Base-by-base conservation (phyloP, 2,113 vertebrate genomes). In the Callaeas wilsoni region DNA sequence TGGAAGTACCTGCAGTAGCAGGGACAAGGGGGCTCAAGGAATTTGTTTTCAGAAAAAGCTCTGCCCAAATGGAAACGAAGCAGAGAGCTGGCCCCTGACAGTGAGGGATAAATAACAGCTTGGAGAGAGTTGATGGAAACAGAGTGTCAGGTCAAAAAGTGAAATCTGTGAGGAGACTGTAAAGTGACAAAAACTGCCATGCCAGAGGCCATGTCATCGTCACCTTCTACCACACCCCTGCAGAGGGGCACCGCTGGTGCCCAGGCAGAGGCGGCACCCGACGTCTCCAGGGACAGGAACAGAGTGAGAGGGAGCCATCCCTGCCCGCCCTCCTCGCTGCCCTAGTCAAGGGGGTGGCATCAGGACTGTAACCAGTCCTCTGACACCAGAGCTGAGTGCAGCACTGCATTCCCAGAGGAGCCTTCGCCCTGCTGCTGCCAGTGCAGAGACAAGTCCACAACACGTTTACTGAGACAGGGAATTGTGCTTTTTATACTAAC, bases 241-340 rank as follows among this genome's bases (percentile, higher is more conserved):
- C 59, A 39, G 64, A 84, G 55, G 10, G 27, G 16, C 60, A 33
- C 29, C 0, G 0, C 32, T 4, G 6, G 55, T 33, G 29, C n/a
- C 29, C 7, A 0, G 2, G 42, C 25, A 73, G 50, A 49, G 52
- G 7, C 3, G 3, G 29, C n/a, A 56, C 9, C 37, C 6, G 3
- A 6, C 0, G 0, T 33, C 49, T 26, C 18, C 9, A 42, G 55
- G 41, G 23, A 59, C 26, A 53, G 19, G 7, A 23, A 12, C 11
- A 18, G 1, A 39, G 27, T 10, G 52, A 56, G 37, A 77, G 11
- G 20, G 13, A 85, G 10, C 23, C 10, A 1, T 17, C 1, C 0
- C 84, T 74, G 60, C 68, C 63, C 21, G 29, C 15, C 10, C 63
- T 63, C 37, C 41, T 73, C 2, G 0, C 33, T 55, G 30, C 32